phyloP scores from a whole-genome alignment of 2,797 vertebrate genomes.

The Aulostomus chinensis region DNA sequence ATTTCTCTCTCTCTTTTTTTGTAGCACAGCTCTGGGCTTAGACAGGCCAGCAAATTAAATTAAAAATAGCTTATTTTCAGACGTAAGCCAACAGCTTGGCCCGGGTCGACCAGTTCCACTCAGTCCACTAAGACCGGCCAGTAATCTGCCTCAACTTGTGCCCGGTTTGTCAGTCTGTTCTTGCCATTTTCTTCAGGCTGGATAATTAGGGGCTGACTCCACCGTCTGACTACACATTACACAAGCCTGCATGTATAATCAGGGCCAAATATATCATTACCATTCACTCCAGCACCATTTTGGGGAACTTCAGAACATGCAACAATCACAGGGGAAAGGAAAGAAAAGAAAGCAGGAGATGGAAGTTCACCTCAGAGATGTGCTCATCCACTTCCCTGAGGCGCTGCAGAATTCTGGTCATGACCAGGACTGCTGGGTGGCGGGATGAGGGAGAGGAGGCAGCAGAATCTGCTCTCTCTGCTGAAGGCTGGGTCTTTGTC shows the following conservation, averaged over 20 bases:
- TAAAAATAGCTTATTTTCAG: constrained; percentile 27
- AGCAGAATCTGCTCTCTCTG: constrained; percentile 72
- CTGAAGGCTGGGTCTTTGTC: constrained; percentile 59
- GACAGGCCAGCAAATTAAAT: background rate
- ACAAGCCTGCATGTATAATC: constrained; percentile 54
- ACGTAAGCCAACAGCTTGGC: constrained; percentile 6
- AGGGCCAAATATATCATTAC: constrained; percentile 46
- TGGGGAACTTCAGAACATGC: constrained; percentile 18
- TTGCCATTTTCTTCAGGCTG: constrained; percentile 42
- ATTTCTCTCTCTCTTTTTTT: too few species aligned
- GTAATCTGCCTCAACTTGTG: constrained; percentile 40
- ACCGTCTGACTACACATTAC: constrained; percentile 53
- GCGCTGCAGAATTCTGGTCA: constrained; percentile 90
- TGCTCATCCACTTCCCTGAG: constrained; percentile 94
- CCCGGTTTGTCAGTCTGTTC: constrained; percentile 40
- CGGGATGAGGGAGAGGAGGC: constrained; percentile 71
- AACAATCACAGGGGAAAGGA: constrained; percentile 12
- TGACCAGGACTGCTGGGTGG: constrained; percentile 84
- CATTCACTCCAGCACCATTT: constrained; percentile 34
- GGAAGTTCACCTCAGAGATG: constrained; percentile 90
- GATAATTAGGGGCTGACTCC: constrained; percentile 61
- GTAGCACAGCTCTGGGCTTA: background rate
- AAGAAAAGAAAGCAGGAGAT: background rate
- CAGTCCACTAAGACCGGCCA: constrained; percentile 20
- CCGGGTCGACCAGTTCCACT: constrained; percentile 14